Conservation (phyloP, 2,888 invertebrate genomes). For the Tiliacea citrago region DNA sequence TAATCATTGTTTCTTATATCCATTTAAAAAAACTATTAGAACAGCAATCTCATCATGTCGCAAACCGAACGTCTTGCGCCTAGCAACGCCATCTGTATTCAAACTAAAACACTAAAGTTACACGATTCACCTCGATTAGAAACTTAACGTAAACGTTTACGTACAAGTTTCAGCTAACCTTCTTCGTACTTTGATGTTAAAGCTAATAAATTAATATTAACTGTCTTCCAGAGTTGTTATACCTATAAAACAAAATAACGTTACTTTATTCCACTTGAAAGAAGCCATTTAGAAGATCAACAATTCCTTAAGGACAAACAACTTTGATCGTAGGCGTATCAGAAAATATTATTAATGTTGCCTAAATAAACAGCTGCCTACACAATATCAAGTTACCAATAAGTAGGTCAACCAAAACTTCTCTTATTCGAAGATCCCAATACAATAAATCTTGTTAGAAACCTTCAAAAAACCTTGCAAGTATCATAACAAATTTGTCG, state of each 20-base stretch:
- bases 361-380: conserved; percentile 16
- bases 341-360: conserved; percentile 32
- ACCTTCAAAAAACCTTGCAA: conserved; percentile 27
- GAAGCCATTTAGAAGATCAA: conserved; percentile 6
- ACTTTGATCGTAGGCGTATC: conserved; percentile 29
- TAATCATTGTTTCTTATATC: not conserved
- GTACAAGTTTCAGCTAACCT: conserved; percentile 21
- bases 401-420: conserved; percentile 32
- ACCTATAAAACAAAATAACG: not conserved
- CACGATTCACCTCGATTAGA: conserved; percentile 3
- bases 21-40: not conserved
- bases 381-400: conserved; percentile 5
- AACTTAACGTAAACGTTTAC: conserved; percentile 14
- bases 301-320: conserved; percentile 11
- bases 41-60: not conserved
- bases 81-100: conserved; percentile 45
- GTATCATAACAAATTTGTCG: conserved; percentile 36
- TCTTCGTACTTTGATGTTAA: conserved; percentile 5
- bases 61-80: conserved; percentile 13
- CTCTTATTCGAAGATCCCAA: not conserved
- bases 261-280: not conserved
- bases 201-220: conserved; percentile 14
- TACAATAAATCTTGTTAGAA: conserved; percentile 23
- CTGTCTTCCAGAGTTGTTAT: not conserved
- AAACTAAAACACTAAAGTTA: conserved; percentile 24